phyloP scores from a whole-genome alignment of 1,140 invertebrate genomes.

The Caenorhabditis remanei region DNA sequence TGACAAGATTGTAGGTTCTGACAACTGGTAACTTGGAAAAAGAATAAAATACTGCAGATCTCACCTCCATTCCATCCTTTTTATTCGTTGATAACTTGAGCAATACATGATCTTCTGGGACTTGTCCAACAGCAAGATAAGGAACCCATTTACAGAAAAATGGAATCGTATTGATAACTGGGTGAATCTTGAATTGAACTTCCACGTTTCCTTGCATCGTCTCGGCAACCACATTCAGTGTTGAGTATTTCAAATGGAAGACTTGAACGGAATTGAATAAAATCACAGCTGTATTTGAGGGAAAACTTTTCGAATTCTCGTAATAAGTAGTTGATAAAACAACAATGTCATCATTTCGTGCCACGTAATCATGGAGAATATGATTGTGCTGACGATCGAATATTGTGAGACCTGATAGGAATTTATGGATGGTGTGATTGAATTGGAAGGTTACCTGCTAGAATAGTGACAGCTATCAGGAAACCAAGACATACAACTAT shows the following conservation, averaged over 20 bases:
- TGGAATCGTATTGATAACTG: constrained; percentile 45
- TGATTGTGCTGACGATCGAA: constrained; percentile 61
- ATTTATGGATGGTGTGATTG: not conserved
- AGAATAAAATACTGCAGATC: not conserved
- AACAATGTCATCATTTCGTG: constrained; percentile 55
- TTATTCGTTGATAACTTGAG: constrained; percentile 36
- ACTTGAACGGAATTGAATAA: constrained; percentile 74
- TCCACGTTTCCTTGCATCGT: constrained; percentile 61
- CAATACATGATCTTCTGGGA: constrained; percentile 42
- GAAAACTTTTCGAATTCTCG: constrained; percentile 64
- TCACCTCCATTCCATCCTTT: constrained; percentile 36
- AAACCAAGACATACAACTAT: constrained; percentile 11
- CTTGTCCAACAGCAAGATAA: constrained; percentile 50
- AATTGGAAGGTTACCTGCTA: constrained; percentile 35
- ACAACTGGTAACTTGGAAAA: too few species aligned
- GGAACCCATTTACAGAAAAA: constrained; percentile 73
- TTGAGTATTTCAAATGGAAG: constrained; percentile 61
- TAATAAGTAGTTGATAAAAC: constrained; percentile 61
- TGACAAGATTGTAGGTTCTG: too few species aligned
- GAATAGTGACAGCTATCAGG: not conserved
- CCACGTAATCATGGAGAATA: constrained; percentile 56
- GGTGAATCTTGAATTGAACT: constrained; percentile 68
- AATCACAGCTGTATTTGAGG: constrained; percentile 72
- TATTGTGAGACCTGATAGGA: constrained; percentile 40
- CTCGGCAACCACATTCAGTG: constrained; percentile 63